A percentile compares a stretch with the other conserved stretches of the same genome.
phyloP scores from a whole-genome alignment of 1,140 invertebrate species.

The Lethocerus indicus region DNA sequence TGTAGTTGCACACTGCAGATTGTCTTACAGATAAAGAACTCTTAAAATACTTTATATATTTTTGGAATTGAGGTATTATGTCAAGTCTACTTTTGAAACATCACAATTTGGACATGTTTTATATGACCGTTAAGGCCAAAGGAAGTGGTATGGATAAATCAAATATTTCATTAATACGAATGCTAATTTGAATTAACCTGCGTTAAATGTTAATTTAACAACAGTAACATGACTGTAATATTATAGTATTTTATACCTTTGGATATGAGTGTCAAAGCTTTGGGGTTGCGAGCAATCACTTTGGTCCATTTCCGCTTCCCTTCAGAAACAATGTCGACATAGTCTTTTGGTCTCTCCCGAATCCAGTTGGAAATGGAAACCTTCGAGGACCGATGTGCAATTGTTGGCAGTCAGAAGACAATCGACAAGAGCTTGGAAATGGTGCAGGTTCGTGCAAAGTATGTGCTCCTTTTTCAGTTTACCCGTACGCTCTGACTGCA shows the following conservation, averaged over 20 bases:
- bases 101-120: too few relatives aligned
- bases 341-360: constrained; percentile 8
- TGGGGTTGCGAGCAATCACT: constrained; percentile 18
- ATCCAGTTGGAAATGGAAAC: constrained; percentile 8
- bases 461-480: constrained; percentile 14
- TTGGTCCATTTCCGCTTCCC: constrained; percentile 15
- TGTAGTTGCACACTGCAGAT: neutral
- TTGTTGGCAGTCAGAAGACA: constrained; percentile 4
- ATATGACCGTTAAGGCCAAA: too few relatives aligned
- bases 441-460: constrained; percentile 12
- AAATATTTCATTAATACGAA: too few relatives aligned
- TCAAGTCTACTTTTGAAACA: too few relatives aligned
- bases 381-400: constrained; percentile 13
- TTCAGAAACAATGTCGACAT: constrained; percentile 15
- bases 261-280: constrained; percentile 13
- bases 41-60: neutral
- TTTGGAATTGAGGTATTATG: neutral
- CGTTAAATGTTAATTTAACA: too few relatives aligned
- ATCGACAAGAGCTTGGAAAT: constrained; percentile 12
- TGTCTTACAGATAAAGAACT: neutral
- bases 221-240: neutral
- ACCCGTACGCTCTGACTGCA: constrained; percentile 3
- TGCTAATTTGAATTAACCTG: too few relatives aligned
- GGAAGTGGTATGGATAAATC: too few relatives aligned
- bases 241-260: constrained; percentile 3